Evolutionary conservation across 92 coral and sea anemone genomes (phyloP), one percentile per base, ranked within the genome.

Genomic region (Phenganax subtilis): DNA sequence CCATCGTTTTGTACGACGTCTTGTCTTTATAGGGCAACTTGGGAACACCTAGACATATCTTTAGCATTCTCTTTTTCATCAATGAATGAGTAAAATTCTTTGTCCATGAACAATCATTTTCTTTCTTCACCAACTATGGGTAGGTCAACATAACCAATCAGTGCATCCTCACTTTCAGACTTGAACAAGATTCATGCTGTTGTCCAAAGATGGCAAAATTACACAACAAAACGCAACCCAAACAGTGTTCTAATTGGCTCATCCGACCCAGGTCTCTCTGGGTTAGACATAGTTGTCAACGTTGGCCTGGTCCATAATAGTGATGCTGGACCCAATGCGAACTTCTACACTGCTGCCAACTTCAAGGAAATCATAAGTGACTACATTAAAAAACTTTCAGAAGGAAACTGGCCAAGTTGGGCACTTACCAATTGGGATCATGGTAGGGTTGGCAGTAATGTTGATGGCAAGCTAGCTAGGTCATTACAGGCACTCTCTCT

Each of bases 391-490:
- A 81, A 85, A 20, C 55, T 93, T 27, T 93, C 97, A 1, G 70
- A 53, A 11, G 91, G 92, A 10, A 86, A 79, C 51, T 93, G 97
- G 97, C 97, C 97, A 37, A 93, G 86, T 70, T 93, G 97, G 97
- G 80, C 87, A 1, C 88, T 93, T 10, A 90, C 97, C 54, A 90
- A 90, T 84, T 96, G 90, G 75, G 97, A 86, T 79, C 85, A 89
- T 37, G 72, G 89, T 51, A 90, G 97, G 69, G 89, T 93, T 66
- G 93, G 92, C 56, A 85, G 81, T 68, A 85, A 87, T 77, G 88
- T 90, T 63, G 87, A 89, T 47, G 72, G 84, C 37, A 88, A 81
- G 10, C 87, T 75, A 68, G 82, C 65, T 57, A 88, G 80, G 12
- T 92, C 97, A n/a, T 37, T 87, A 63, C 88, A 90, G 86, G 92